Percentiles rank a stretch among this genome's conserved stretches.
phyloP scores from a whole-genome alignment of 2,888 invertebrate species.

The Drosophila greeni region DNA sequence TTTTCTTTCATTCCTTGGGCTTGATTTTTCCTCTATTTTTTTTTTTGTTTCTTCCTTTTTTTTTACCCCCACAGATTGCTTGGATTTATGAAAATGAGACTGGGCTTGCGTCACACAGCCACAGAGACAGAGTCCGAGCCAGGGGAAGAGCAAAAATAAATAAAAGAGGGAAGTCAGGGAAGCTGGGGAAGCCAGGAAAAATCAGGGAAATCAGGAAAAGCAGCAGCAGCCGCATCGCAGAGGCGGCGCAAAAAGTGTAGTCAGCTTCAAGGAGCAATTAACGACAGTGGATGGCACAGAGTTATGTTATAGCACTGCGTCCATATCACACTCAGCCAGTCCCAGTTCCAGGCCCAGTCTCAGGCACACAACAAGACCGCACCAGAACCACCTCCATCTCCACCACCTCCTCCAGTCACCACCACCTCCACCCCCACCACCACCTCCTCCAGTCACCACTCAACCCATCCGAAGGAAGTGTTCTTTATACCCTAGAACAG shows the following conservation, averaged over 20 bases:
- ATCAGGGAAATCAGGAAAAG: conserved; percentile 28
- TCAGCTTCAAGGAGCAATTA: conserved; percentile 73
- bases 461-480: conserved; percentile 28
- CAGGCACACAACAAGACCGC: conserved; percentile 1
- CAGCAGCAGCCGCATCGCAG: conserved; percentile 24
- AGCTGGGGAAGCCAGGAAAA: too few relatives aligned
- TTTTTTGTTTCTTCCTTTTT: too few relatives aligned
- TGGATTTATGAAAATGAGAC: conserved; percentile 73
- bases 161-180: conserved; percentile 28
- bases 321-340: conserved; percentile 58
- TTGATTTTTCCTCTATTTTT: conserved; percentile 22
- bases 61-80: conserved; percentile 49
- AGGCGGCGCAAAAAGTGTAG: conserved; percentile 54
- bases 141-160: conserved; percentile 34
- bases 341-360: conserved; percentile 7
- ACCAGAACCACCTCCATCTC: conserved; percentile 1
- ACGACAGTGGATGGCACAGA: conserved; percentile 69
- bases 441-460: conserved; percentile 5
- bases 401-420: neutral
- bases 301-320: conserved; percentile 54
- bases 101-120: conserved; percentile 56
- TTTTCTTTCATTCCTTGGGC: conserved; percentile 51
- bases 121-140: conserved; percentile 31
- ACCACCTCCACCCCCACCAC: neutral
- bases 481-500: conserved; percentile 30